A percentile compares a stretch with the other conserved stretches of the same genome.
phyloP scores from a whole-genome alignment of 2,797 vertebrate species.

The Xenops minutus region DNA sequence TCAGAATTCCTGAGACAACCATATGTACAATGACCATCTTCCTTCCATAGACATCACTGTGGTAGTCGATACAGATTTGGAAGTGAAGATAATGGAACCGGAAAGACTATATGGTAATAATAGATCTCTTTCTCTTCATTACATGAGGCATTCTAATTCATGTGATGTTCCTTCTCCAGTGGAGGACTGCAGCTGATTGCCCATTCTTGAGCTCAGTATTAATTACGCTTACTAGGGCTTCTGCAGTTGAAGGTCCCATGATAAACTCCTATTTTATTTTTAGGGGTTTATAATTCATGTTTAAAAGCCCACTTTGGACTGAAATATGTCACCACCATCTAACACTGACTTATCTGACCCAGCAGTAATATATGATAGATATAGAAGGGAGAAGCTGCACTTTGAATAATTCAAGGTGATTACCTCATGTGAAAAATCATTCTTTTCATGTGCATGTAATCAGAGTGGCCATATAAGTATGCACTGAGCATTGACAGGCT shows the following conservation, averaged over 20 bases:
- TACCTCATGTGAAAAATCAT: constrained; percentile 51
- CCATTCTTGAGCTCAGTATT: constrained; percentile 22
- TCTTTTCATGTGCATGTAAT: constrained; percentile 41
- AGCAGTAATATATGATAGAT: constrained; percentile 50
- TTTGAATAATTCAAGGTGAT: constrained; percentile 68
- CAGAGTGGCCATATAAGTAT: not conserved
- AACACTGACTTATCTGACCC: not conserved
- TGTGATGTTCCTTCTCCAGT: not conserved
- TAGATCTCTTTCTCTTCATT: not conserved
- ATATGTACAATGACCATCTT: not conserved
- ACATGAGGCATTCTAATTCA: not conserved
- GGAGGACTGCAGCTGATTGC: not conserved
- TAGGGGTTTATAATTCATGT: constrained; percentile 52
- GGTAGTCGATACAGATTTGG: not conserved
- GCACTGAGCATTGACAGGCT: not conserved
- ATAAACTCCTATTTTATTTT: constrained; percentile 62
- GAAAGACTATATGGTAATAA: constrained; percentile 8
- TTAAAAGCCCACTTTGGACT: constrained; percentile 48
- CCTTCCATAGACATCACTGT: not conserved
- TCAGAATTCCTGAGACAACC: not conserved
- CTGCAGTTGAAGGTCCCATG: constrained; percentile 35
- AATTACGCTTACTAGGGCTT: constrained; percentile 44
- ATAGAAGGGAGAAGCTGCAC: not conserved
- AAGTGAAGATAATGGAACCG: not conserved
- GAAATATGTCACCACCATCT: constrained; percentile 48